Evolutionary conservation across 2,797 vertebrate genomes (phyloP), one percentile per base, ranked within the genome.

Genomic region (Pipistrellus nathusii): DNA sequence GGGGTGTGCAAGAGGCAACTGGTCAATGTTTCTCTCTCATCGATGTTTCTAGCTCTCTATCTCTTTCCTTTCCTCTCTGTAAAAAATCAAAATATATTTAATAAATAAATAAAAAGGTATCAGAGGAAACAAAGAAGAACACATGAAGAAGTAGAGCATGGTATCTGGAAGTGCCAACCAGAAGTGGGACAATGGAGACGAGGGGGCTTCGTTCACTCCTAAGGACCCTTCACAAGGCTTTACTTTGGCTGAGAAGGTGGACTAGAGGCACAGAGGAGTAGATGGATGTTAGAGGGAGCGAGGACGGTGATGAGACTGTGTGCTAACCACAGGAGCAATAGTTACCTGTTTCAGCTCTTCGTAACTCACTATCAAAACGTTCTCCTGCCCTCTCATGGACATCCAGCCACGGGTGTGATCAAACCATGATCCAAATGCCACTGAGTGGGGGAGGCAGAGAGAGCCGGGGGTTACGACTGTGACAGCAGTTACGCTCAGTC

Each of bases 321-420:
- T 13, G 21, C n/a, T 14, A 5, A 21, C 2, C 11, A 0, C 23
- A n/a, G 32, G 14, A 46, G 30, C 20, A 8, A 13, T 0, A 0
- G 5, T 88, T 75, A 97, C 96, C 97, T 91, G 41, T 32, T 91
- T 25, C 15, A 97, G 62, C 44, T 96, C 96, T 95, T 99, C 98
- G 48, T 99, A 99, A 1, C 98, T 98, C 91, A 99, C 94, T 76
- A 96, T 96, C 57, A 99, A 92, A 84, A 99, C 98, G 94, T 97
- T 97, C 69, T 98, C 97, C 77, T 97, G 97, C 17, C 98, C 95
- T 51, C 97, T 97, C 13, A 98, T 41, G 27, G 97, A 88, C 83
- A 73, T 97, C 99, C 98, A 99, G 94, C 98, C 97, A 80, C 97
- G 98, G 57, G 98, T 62, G 4, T 99, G 99, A 13, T 98, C 98